Conservation (phyloP, 2,797 vertebrate species). For the Bovichtus variegatus region DNA sequence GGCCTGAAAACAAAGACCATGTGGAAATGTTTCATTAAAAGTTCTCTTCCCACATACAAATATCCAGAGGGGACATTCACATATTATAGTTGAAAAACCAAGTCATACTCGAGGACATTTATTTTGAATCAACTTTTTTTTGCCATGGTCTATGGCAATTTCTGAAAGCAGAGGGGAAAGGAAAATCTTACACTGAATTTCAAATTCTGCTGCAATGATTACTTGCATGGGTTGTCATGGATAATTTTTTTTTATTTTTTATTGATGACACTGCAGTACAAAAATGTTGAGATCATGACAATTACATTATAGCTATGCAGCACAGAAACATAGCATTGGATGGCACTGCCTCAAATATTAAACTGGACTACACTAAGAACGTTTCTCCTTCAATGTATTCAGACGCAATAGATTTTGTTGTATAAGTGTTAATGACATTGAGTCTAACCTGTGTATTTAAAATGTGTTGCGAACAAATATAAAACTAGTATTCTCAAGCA, state of each 20-base stretch:
- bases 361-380: background rate
- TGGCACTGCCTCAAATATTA: slow-evolving; percentile 24
- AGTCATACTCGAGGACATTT: background rate
- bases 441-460: background rate
- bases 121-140: background rate
- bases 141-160: background rate
- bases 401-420: background rate
- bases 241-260: background rate
- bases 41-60: background rate
- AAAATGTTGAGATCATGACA: slow-evolving; percentile 10
- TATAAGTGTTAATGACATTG: background rate
- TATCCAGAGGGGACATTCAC: background rate
- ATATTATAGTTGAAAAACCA: background rate
- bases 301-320: slow-evolving; percentile 12
- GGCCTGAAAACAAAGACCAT: background rate
- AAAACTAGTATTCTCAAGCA: background rate
- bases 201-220: slow-evolving; percentile 6
- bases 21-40: no score
- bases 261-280: slow-evolving; percentile 21
- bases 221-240: background rate
- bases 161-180: background rate
- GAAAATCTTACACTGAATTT: background rate
- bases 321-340: slow-evolving; percentile 39
- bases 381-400: background rate
- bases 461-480: background rate